Conservation (phyloP, 1,140 invertebrate genomes). For the Asbolus verrucosus region DNA sequence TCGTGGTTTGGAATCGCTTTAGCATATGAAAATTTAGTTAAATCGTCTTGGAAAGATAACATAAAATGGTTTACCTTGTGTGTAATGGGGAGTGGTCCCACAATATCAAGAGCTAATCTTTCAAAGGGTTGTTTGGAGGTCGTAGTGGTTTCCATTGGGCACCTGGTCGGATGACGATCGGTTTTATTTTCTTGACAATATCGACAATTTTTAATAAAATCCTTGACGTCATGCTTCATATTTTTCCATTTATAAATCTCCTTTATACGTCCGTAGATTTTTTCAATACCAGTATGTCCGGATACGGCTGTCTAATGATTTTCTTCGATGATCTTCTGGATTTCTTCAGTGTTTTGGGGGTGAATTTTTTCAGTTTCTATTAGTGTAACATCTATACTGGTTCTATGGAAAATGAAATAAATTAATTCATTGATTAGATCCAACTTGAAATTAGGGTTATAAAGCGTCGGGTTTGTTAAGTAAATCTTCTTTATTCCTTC, state of each 20-base stretch:
- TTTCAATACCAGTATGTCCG: background rate
- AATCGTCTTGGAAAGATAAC: constrained; percentile 57
- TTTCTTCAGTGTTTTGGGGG: background rate
- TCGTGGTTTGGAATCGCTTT: constrained; percentile 57
- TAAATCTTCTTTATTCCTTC: constrained; percentile 11
- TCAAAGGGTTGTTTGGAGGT: constrained; percentile 54
- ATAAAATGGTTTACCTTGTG: constrained; percentile 50
- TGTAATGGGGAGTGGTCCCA: constrained; percentile 53
- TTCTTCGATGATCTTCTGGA: background rate
- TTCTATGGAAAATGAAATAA: no score
- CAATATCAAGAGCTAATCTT: constrained; percentile 55
- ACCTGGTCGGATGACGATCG: constrained; percentile 47
- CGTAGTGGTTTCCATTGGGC: constrained; percentile 58
- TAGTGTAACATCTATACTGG: no score
- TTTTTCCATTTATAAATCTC: constrained; percentile 54
- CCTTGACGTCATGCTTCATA: constrained; percentile 58
- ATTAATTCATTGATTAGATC: no score
- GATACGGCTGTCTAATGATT: background rate
- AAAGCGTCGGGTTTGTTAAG: constrained; percentile 16
- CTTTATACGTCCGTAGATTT: constrained; percentile 55
- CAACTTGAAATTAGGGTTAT: constrained; percentile 51
- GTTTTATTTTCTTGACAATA: constrained; percentile 59
- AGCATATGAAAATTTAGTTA: constrained; percentile 55
- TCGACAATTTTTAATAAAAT: constrained; percentile 55
- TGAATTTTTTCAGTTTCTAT: no score